Percentiles rank a stretch among this genome's conserved stretches.
These are phyloP conservation scores for Anguilla obscura DNA, from an alignment of 2,797 vertebrate species.

Conservation along the genomic window DNA sequence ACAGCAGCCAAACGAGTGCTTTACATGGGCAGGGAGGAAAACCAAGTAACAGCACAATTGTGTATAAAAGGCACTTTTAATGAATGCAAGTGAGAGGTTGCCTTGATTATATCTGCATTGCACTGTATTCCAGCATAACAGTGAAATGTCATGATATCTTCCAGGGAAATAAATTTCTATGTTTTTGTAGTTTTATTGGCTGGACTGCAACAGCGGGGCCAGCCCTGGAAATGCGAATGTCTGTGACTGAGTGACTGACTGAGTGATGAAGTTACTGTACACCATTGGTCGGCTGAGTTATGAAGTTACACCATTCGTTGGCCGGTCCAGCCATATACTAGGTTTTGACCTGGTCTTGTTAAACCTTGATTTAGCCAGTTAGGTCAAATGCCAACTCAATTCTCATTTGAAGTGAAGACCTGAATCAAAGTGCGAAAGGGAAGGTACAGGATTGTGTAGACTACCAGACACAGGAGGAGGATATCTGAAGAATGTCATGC, in stretches of 20 bases:
- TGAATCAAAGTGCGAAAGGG: not conserved
- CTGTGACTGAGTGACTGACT: too few species aligned
- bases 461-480: not conserved
- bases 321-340: too few species aligned
- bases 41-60: not conserved
- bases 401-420: not conserved
- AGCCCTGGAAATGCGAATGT: too few species aligned
- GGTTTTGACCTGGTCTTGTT: too few species aligned
- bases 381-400: not conserved
- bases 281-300: too few species aligned
- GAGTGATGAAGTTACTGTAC: too few species aligned
- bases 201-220: too few species aligned
- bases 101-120: not conserved
- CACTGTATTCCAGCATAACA: not conserved
- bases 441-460: not conserved
- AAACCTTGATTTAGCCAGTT: not conserved
- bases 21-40: not conserved
- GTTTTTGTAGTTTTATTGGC: too few species aligned
- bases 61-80: not conserved
- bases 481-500: not conserved
- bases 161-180: too few species aligned
- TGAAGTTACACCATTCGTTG: too few species aligned
- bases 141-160: not conserved
- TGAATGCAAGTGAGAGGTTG: not conserved
- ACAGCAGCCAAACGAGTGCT: not conserved